Conservation (phyloP, 1,140 invertebrate genomes). For the Harlomillsia oculata region DNA sequence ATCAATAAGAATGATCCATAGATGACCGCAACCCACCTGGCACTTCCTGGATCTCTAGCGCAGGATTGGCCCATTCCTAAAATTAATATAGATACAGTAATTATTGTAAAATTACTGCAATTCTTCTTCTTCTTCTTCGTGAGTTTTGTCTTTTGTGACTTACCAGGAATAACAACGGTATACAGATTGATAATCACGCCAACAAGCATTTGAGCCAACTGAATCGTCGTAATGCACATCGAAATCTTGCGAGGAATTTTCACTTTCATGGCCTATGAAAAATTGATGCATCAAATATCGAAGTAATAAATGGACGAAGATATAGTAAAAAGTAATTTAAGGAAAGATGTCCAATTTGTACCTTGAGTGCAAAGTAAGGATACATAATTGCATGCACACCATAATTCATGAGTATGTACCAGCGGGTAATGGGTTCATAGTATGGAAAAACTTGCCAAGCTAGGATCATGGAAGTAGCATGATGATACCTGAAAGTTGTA, state of each 20-base stretch:
- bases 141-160: neutral
- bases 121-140: neutral
- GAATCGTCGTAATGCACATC: slow-evolving; percentile 19
- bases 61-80: slow-evolving; percentile 4
- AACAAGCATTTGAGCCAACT: slow-evolving; percentile 19
- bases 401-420: slow-evolving; percentile 23
- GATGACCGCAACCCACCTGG: slow-evolving; percentile 4
- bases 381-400: slow-evolving; percentile 21
- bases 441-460: slow-evolving; percentile 17
- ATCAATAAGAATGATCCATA: slow-evolving; percentile 21
- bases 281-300: neutral
- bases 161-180: slow-evolving; percentile 11
- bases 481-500: slow-evolving; percentile 16
- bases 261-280: slow-evolving; percentile 9
- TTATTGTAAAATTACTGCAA: neutral
- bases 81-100: neutral
- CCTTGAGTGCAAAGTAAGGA: slow-evolving; percentile 20
- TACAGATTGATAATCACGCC: slow-evolving; percentile 12
- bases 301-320: neutral
- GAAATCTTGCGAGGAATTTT: slow-evolving; percentile 16
- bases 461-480: slow-evolving; percentile 2
- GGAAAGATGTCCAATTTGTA: neutral
- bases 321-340: neutral
- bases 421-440: slow-evolving; percentile 12
- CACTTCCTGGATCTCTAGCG: slow-evolving; percentile 7